Conservation (phyloP, 2,888 invertebrate species). For the Ypsolopha sequella region DNA sequence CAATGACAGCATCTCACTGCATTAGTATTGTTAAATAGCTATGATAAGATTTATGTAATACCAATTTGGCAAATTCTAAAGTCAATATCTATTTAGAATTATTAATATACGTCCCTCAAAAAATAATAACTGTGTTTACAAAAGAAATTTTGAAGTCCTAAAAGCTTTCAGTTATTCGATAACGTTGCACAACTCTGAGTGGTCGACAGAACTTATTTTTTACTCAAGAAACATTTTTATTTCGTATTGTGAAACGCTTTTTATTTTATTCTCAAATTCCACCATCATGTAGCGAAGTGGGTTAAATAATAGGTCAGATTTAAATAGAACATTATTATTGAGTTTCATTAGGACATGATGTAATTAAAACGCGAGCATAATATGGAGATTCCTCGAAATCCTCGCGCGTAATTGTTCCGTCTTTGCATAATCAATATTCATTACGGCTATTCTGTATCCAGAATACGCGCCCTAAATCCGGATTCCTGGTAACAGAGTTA, state of each 20-base stretch:
- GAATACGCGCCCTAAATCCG: constrained; percentile 1
- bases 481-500: neutral
- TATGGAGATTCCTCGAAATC: constrained; percentile 18
- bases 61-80: too few species aligned
- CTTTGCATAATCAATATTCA: too few species aligned
- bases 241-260: constrained; percentile 45
- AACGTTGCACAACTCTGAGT: constrained; percentile 33
- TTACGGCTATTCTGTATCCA: neutral
- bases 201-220: constrained; percentile 18
- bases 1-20: too few species aligned
- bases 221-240: constrained; percentile 11
- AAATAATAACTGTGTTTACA: constrained; percentile 18
- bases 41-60: too few species aligned
- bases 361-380: constrained; percentile 22
- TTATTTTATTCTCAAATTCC: constrained; percentile 39
- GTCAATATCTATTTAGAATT: neutral
- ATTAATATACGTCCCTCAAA: neutral
- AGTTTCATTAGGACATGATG: constrained; percentile 48
- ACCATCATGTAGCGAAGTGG: constrained; percentile 27
- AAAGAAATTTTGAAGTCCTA: constrained; percentile 30
- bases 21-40: too few species aligned
- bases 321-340: constrained; percentile 50
- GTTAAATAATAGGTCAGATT: constrained; percentile 51
- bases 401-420: constrained; percentile 4
- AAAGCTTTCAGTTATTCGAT: constrained; percentile 37